Evolutionary conservation across 64 coral and sea anemone genomes (phyloP), one percentile per base, ranked within the genome.

Genomic region (Astreopora myriophthalma): DNA sequence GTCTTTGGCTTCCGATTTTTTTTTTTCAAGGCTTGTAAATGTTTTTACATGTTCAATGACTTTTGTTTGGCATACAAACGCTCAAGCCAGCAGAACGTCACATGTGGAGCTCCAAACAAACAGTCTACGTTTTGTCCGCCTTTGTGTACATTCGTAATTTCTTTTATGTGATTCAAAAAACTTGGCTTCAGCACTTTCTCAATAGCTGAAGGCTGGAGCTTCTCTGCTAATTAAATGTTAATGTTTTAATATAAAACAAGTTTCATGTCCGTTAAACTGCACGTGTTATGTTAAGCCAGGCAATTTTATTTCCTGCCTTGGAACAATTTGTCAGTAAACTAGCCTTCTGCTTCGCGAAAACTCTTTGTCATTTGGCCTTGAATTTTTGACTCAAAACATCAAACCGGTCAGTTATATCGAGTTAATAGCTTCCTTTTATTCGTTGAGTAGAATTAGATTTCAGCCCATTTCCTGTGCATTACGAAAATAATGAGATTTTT

Each of bases 161-260:
- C 94, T 92, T 95, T 95, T 95, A 95, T 84, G 76, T 89, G 80
- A 92, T 92, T 89, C 90, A 92, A 82, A 95, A n/a, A 92, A 88
- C 34, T 74, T 52, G 58, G 86, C 89, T 73, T 77, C 64, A 62
- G 63, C 89, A 89, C 78, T 74, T 88, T 86, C 42, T 86, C 89
- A 92, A 95, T 73, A 70, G 70, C 19, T 88, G 51, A 94, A 89
- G 84, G 86, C 87, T 79, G 66, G 32, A 83, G 65, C 74, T 94
- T 88, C 66, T 86, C 80, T 88, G 85, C 75, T 89, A 94, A 94
- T 88, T 89, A 82, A 92, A 94, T 82, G 77, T 73, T 58, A 78
- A 84, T 83, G 78, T 89, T 89, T 94, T 82, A 94, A 94, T 88
- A 34, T 89, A 83, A 89, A 93, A 80, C 73, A 62, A 55, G 39